Percentiles rank a stretch among this genome's conserved stretches.
These are phyloP conservation scores for Mico argentatus DNA, from an alignment of 2,797 vertebrate species.

Conservation along the genomic window DNA sequence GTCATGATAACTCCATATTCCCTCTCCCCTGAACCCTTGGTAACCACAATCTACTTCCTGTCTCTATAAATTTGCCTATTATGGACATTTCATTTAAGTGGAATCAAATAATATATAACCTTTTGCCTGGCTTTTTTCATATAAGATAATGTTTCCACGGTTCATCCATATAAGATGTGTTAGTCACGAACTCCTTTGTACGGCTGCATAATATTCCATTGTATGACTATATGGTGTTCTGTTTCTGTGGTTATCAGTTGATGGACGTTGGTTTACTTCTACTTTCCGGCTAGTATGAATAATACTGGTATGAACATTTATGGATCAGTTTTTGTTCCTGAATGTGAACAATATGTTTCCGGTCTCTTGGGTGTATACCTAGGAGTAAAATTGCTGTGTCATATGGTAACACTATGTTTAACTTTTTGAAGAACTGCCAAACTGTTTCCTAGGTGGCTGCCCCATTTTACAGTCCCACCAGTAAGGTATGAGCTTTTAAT, in stretches of 20 bases:
- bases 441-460: not conserved
- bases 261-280: not conserved
- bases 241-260: not conserved
- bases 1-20: not conserved
- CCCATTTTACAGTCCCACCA: not conserved
- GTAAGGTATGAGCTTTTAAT: not conserved
- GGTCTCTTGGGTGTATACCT: not conserved
- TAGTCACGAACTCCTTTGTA: not conserved
- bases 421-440: not conserved
- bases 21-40: not conserved
- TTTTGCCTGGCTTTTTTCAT: not conserved
- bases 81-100: not conserved
- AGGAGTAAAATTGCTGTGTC: not conserved
- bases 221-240: not conserved
- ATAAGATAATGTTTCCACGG: not conserved
- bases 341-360: not conserved
- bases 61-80: not conserved
- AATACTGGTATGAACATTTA: not conserved
- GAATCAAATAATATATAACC: not conserved
- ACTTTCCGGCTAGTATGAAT: constrained; percentile 9
- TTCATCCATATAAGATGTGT: not conserved
- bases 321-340: not conserved
- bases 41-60: not conserved
- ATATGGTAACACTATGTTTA: not conserved
- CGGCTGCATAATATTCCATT: not conserved